phyloP scores from a whole-genome alignment of 2,888 invertebrate species.

The Boloria selene region DNA sequence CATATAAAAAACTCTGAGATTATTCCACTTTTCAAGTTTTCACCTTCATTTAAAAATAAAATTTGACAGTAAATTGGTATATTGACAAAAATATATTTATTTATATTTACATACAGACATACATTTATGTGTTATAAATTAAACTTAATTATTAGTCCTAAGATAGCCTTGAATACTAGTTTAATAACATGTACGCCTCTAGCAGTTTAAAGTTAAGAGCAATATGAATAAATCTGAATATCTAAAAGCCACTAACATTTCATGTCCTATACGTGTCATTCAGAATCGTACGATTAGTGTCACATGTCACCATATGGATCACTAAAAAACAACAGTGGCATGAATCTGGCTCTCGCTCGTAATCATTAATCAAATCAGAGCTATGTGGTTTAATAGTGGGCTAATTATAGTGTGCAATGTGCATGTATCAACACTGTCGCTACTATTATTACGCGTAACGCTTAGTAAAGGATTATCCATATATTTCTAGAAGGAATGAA shows the following conservation, averaged over 20 bases:
- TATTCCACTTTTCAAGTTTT: neutral
- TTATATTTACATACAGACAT: too few species aligned
- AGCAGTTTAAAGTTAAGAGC: conserved; percentile 1
- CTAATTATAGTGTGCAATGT: conserved; percentile 77
- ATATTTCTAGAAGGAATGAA: neutral
- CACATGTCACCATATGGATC: conserved; percentile 19
- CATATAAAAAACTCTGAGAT: neutral
- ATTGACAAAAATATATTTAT: too few species aligned
- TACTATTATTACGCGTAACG: conserved; percentile 39
- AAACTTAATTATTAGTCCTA: too few species aligned
- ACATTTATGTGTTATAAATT: too few species aligned
- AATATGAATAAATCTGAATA: conserved; percentile 4
- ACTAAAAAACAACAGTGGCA: conserved; percentile 53
- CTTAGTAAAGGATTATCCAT: conserved; percentile 42
- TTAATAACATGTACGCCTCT: too few species aligned
- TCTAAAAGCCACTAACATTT: conserved; percentile 1
- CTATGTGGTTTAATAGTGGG: conserved; percentile 73
- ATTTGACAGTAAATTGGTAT: too few species aligned
- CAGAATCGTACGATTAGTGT: conserved; percentile 16
- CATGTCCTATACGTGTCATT: neutral
- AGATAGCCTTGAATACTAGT: too few species aligned
- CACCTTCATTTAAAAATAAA: neutral
- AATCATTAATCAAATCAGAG: conserved; percentile 75
- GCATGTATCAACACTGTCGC: conserved; percentile 41
- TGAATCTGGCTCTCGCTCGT: conserved; percentile 29